These are phyloP conservation scores for Oxystoma pomonae DNA, from an alignment of 2,888 invertebrate species.

Conservation along the genomic window DNA sequence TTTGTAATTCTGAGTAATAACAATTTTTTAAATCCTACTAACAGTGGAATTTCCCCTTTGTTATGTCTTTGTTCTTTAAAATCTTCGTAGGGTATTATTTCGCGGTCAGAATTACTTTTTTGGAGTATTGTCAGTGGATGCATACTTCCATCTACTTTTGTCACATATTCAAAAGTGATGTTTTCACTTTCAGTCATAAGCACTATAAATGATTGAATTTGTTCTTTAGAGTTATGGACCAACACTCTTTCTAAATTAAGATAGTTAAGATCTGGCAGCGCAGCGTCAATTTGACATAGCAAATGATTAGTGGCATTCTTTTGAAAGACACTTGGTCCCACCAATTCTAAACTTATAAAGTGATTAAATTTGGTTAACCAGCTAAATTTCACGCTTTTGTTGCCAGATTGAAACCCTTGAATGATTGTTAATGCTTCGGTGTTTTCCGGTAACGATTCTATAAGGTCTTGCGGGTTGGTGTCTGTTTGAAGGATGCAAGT, in stretches of 20 bases:
- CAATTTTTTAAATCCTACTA: constrained; percentile 52
- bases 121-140: constrained; percentile 41
- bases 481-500: constrained; percentile 54
- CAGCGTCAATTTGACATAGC: constrained; percentile 49
- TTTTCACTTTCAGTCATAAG: constrained; percentile 41
- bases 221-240: constrained; percentile 39
- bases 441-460: constrained; percentile 49
- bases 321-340: constrained; percentile 49
- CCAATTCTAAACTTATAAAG: constrained; percentile 57
- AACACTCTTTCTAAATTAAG: constrained; percentile 52
- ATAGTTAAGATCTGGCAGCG: constrained; percentile 49
- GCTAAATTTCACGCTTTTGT: constrained; percentile 47
- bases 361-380: constrained; percentile 49
- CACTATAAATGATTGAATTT: constrained; percentile 46
- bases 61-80: constrained; percentile 55
- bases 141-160: constrained; percentile 37
- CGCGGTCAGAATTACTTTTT: constrained; percentile 41
- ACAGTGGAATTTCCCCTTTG: constrained; percentile 44
- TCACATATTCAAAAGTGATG: constrained; percentile 42
- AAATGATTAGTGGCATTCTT: constrained; percentile 40
- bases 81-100: constrained; percentile 60
- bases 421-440: constrained; percentile 55
- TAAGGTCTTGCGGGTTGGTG: constrained; percentile 44
- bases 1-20: constrained; percentile 57
- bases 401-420: constrained; percentile 53